phyloP scores from a whole-genome alignment of 2,113 vertebrate genomes.

The Prunella fulvescens region DNA sequence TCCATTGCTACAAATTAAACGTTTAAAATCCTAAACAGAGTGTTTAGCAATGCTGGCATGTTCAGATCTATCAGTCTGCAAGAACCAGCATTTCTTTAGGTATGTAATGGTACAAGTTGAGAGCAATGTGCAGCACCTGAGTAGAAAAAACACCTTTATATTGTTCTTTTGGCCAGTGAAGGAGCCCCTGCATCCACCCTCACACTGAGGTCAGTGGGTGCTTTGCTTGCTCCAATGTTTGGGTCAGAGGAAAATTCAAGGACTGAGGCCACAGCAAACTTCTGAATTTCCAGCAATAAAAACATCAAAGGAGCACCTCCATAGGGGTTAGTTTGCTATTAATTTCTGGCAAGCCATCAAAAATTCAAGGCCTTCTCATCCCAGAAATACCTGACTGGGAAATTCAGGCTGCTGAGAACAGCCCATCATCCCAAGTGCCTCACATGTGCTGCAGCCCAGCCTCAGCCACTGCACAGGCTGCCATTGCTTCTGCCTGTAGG shows the following conservation, averaged over 20 bases:
- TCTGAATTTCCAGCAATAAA: not conserved
- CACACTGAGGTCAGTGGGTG: not conserved
- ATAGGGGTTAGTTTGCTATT: not conserved
- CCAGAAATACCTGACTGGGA: not conserved
- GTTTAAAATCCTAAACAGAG: slow-evolving; percentile 37
- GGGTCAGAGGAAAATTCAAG: not conserved
- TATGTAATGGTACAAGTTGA: not conserved
- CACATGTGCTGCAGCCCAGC: not conserved
- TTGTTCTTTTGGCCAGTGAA: not conserved
- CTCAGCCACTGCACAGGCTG: accelerated
- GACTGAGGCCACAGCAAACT: not conserved
- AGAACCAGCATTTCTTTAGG: not conserved
- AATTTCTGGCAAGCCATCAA: not conserved
- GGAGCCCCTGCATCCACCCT: not conserved
- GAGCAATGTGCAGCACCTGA: not conserved
- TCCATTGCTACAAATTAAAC: slow-evolving; percentile 32
- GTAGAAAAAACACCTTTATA: not conserved
- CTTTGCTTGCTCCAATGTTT: accelerated
- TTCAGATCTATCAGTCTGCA: not conserved
- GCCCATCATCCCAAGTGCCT: accelerated
- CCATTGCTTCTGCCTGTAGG: not conserved
- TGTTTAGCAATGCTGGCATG: not conserved
- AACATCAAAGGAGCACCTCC: not conserved
- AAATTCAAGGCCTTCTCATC: not conserved
- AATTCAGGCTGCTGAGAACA: not conserved